Evolutionary conservation across 2,113 vertebrate genomes (phyloP).

Genomic region (Rhinoderma darwinii): DNA sequence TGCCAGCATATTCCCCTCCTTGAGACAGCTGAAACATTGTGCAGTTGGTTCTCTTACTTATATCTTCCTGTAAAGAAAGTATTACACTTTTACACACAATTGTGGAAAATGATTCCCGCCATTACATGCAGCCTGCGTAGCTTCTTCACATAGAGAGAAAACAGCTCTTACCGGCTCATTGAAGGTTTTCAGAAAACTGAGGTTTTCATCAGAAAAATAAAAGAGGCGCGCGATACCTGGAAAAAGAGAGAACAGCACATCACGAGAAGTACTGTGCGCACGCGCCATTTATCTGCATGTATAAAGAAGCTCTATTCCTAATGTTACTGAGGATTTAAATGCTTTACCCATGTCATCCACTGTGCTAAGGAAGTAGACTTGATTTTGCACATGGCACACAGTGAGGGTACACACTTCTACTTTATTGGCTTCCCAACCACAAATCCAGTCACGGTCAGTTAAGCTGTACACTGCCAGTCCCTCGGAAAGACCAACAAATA

Average conservation of each 20-base stretch:
- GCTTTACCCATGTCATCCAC: conserved; percentile 85
- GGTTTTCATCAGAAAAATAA: conserved; percentile 69
- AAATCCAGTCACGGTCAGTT: conserved; percentile 57
- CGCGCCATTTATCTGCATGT: background rate
- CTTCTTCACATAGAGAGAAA: background rate
- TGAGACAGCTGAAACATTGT: conserved; percentile 72
- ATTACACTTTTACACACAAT: background rate
- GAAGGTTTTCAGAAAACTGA: conserved; percentile 77
- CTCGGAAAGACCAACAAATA: conserved; percentile 74
- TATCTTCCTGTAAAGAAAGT: conserved; percentile 75
- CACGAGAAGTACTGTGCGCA: background rate
- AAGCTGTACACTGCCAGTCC: conserved; percentile 78
- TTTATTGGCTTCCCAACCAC: conserved; percentile 72
- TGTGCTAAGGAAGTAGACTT: conserved; percentile 71
- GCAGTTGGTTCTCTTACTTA: conserved; percentile 76
- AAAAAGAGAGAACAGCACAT: background rate
- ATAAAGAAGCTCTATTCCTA: background rate
- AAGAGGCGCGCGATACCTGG: conserved; percentile 81
- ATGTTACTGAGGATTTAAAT: background rate
- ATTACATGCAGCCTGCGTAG: background rate
- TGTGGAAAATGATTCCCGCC: background rate
- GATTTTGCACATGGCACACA: conserved; percentile 66
- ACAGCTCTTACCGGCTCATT: conserved; percentile 79
- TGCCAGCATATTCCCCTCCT: conserved; percentile 75
- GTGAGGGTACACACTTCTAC: conserved; percentile 76